A percentile compares a stretch with the other conserved stretches of the same genome.
Evolutionary conservation across 1,140 invertebrate species (phyloP).

Genomic region (Leptonema lineaticorne): DNA sequence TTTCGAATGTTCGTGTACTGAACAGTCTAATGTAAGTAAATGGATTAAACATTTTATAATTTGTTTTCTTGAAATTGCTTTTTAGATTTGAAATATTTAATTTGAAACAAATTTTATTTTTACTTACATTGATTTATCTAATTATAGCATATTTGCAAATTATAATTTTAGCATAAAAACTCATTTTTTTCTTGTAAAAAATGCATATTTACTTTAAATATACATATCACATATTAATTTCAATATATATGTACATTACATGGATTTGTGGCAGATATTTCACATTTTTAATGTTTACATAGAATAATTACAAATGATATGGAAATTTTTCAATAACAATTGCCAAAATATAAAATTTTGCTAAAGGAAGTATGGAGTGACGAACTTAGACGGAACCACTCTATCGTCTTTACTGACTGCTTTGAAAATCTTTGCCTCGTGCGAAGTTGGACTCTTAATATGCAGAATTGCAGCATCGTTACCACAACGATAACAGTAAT

Average conservation of each 20-base stretch:
- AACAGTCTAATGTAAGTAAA: background rate
- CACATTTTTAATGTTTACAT: background rate
- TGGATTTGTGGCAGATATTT: background rate
- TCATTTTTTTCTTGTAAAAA: conserved; percentile 2
- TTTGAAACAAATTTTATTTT: background rate
- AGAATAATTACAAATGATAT: conserved; percentile 16
- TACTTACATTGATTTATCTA: background rate
- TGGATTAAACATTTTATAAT: background rate
- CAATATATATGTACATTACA: conserved; percentile 7
- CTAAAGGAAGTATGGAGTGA: conserved; percentile 95
- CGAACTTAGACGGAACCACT: conserved; percentile 86
- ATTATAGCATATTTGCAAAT: background rate
- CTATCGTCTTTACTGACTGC: conserved; percentile 92
- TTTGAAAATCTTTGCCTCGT: conserved; percentile 84
- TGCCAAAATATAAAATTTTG: background rate
- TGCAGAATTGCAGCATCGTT: conserved; percentile 91
- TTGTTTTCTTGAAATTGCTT: background rate
- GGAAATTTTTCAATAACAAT: background rate
- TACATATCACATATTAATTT: conserved; percentile 16
- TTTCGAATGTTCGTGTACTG: too few species aligned
- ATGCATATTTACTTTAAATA: background rate
- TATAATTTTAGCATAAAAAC: background rate
- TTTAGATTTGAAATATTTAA: background rate
- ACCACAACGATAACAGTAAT: conserved; percentile 95
- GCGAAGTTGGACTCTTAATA: conserved; percentile 75